Base-by-base conservation (phyloP, 2,113 vertebrate species). In the Tragelaphus buxtoni region DNA sequence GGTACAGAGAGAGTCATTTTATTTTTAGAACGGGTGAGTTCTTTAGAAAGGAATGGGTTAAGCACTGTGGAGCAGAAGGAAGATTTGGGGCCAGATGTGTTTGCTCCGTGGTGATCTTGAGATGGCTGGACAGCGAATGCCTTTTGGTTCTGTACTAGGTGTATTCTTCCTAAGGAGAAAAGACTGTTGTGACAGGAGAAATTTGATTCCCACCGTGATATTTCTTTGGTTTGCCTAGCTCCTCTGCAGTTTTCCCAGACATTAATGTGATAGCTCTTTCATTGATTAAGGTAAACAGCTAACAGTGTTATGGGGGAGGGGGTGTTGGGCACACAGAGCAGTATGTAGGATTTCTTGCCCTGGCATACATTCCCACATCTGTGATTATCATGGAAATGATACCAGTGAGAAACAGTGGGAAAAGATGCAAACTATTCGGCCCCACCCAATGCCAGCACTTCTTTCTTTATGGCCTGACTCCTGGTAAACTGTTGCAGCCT, bases 391-490 rank as follows among this genome's bases (percentile, higher is more conserved):
- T 47, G 86, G 86, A 79, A 85, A 51, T 11, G 88, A 76, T 47
- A 63, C 83, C 65, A 16, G 35, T 20, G 88, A 72, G 69, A 81
- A 81, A 22, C 45, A 35, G 47, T 16, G 35, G 76, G 49, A 74
- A 79, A 51, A 60, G 72, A 90, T 85, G 90, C 93, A 96, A 96
- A 97, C 84, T 97, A 79, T 79, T 87, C 90, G 12, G 96, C 98
- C 98, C 97, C 98, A 98, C 98, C 98, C 98, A 98, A 47, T 26
- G 97, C 39, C 53, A 49, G 82, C 63, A 93, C 97, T 97, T 94
- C 97, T 94, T 88, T 86, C 91, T 77, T 81, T 82, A 74, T 26
- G 16, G 93, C 49, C 55, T 24, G 77, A 30, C 56, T 97, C 47
- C 45, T 80, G 56, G 22, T 28, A 89, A 97, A 95, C 12, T 96